Base-by-base conservation (phyloP, 1,140 invertebrate species). In the Whitmania pigra region DNA sequence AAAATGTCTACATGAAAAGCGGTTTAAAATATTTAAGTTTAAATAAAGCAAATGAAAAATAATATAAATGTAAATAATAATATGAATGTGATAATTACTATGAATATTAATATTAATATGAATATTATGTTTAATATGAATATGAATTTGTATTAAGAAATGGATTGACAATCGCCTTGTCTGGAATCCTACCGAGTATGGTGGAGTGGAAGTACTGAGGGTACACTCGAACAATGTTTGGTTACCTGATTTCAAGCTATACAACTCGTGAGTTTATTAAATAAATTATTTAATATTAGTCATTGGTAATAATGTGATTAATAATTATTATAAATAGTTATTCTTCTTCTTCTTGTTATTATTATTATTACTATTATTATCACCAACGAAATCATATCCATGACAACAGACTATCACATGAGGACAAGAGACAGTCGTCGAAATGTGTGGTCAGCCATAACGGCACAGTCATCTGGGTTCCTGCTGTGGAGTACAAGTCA, bases 381-480 rank as follows among this genome's bases (percentile, higher is more conserved):
- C 43, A 49, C 13, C 15, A 3, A 49, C 15, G 15, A 17, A 49
- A 49, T 49, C 43, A 17, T 49, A 7, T 3, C 43, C 3, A 49
- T 49, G 43, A 49, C 43, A 17, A 49, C 43, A 49, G 43, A 49
- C 43, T 49, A 0, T 49, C 43, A 49, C 43, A 49, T 13, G 43
- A 49, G 15, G 69, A 70, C 22, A 49, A 70, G 36, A 36, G 53
- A 6, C n/a, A 70, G n/a, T 22, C 20, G 9, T 49, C 69, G 43
- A 70, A 70, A 11, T 13, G 11, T 2, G 69, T 70, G n/a, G 40
- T 70, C 11, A 53, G 53, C 25, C 22, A 25, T 43, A 54, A 70
- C 29, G 69, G 69, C 31, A 25, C 36, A 5, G 53, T 70, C 17
- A 17, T 70, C 69, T 70, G 69, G 69, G 29, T 70, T 9, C 69